These are phyloP conservation scores for Paratilapia polleni DNA, from an alignment of 2,113 vertebrate species.

Conservation along the genomic window DNA sequence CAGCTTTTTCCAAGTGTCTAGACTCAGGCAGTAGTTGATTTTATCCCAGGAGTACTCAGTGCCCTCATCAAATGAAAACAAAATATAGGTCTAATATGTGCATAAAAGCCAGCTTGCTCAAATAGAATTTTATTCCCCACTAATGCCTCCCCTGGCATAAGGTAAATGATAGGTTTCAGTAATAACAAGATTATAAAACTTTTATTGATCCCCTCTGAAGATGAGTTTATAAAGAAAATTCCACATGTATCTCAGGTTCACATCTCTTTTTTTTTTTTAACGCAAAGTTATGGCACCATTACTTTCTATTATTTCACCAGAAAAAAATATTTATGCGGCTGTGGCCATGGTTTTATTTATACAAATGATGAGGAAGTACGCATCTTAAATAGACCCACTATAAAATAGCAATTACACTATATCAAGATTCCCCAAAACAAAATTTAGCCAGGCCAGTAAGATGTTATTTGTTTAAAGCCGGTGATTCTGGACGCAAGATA, in stretches of 20 bases:
- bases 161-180: constrained; percentile 67
- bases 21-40: constrained; percentile 18
- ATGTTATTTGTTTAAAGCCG: constrained; percentile 47
- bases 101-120: neutral
- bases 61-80: constrained; percentile 20
- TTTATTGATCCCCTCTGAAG: constrained; percentile 76
- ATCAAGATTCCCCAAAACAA: constrained; percentile 66
- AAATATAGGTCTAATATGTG: constrained; percentile 2
- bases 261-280: constrained; percentile 44
- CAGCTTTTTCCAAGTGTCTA: constrained; percentile 11
- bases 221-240: constrained; percentile 73
- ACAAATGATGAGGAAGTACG: constrained; percentile 72
- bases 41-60: neutral
- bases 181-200: constrained; percentile 78
- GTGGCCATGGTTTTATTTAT: constrained; percentile 74
- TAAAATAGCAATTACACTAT: constrained; percentile 69
- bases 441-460: constrained; percentile 43
- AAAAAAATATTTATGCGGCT: constrained; percentile 67
- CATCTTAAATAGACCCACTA: constrained; percentile 59
- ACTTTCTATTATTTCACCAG: constrained; percentile 69
- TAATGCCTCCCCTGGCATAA: constrained; percentile 15
- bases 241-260: constrained; percentile 72
- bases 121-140: neutral
- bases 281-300: constrained; percentile 73
- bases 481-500: constrained; percentile 62